Evolutionary conservation across 1,140 invertebrate species (phyloP), one percentile per base, ranked within the genome.

Genomic region (Solenopsis invicta): DNA sequence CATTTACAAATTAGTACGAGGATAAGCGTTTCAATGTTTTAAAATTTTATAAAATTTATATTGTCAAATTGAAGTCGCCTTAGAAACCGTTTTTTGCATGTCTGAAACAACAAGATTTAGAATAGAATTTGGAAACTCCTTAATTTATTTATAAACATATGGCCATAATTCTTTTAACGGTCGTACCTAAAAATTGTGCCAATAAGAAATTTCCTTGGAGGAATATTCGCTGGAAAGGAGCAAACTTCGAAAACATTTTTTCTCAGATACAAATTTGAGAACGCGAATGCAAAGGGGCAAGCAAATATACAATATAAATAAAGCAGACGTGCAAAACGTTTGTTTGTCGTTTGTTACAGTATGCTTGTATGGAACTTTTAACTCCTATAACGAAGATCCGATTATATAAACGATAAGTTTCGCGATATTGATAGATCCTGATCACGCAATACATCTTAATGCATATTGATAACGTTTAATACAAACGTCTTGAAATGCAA

Each of bases 401-500:
- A 12, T 69, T 50, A 72, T 34, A 29, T 66, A 74, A 74, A 37
- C 13, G n/a, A 48, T 24, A 45, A 34, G 12, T 78, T 18, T 66
- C n/a, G 37, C 74, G 12, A 9, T 72, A 72, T 75, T 50, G 34
- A n/a, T 34, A 50, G 18, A 66, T 78, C 24, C 61, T 78, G 76
- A 1, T 66, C 41, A 66, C 24, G 78, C 41, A 71, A 71, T 45
- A 48, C 48, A 24, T 81, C 52, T 72, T 41, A 56, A 81, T 56
- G 52, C 37, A 34, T 56, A 52, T 21, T 62, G 34, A 64, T 69
- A 71, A 81, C 48, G 37, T 71, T 54, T 81, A 52, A 56, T 81
- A 56, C 56, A 74, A 75, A 84, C 72, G 16, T 50, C 54, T 50
- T 18, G 34, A 75, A 75, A 61, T 75, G 54, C 37, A 41, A 45